Percentiles rank a stretch among this genome's conserved stretches.
These are phyloP conservation scores for Vesta saturnalis DNA, from an alignment of 2,888 invertebrate genomes.

Conservation along the genomic window DNA sequence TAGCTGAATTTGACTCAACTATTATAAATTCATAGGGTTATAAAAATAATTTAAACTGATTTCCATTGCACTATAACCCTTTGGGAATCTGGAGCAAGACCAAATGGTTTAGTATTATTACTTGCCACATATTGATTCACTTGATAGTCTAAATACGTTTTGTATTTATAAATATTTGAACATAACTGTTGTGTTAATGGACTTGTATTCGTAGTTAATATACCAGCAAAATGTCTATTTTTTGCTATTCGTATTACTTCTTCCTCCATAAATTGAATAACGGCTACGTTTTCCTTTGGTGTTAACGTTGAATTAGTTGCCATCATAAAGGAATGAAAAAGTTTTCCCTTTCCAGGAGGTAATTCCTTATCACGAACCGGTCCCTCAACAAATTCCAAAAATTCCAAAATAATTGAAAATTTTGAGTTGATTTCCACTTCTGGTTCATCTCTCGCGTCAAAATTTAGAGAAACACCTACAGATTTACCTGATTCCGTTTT, in stretches of 20 bases:
- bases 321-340: slow-evolving; percentile 91
- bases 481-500: slow-evolving; percentile 65
- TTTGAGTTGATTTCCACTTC: slow-evolving; percentile 76
- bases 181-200: slow-evolving; percentile 91
- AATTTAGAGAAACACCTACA: slow-evolving; percentile 80
- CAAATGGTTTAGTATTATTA: slow-evolving; percentile 79
- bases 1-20: neutral
- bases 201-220: slow-evolving; percentile 88
- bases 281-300: slow-evolving; percentile 79
- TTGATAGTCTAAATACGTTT: slow-evolving; percentile 80
- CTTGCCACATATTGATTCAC: slow-evolving; percentile 80
- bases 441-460: slow-evolving; percentile 85
- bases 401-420: slow-evolving; percentile 77
- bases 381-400: slow-evolving; percentile 80
- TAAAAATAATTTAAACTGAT: slow-evolving; percentile 37
- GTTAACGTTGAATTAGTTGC: slow-evolving; percentile 74
- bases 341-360: slow-evolving; percentile 72
- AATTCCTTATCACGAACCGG: slow-evolving; percentile 73
- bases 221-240: slow-evolving; percentile 73
- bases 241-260: slow-evolving; percentile 76
- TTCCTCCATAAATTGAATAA: slow-evolving; percentile 82
- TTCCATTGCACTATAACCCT: slow-evolving; percentile 85
- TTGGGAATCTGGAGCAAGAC: slow-evolving; percentile 79
- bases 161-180: slow-evolving; percentile 79
- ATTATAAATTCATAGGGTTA: neutral